phyloP scores from a whole-genome alignment of 2,797 vertebrate species.

The Melanotaenia boesemani region DNA sequence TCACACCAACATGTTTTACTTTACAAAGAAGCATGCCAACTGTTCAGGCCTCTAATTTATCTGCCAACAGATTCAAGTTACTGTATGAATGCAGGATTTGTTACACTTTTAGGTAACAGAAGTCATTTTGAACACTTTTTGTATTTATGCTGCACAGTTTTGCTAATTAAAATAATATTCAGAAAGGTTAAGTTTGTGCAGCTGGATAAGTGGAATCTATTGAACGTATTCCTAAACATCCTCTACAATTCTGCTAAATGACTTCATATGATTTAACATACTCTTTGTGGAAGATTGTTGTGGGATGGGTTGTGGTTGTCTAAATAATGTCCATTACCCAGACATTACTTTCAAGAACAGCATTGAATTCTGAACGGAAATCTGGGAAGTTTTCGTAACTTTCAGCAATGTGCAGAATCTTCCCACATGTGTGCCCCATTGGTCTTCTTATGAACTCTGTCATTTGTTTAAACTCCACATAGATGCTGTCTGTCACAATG shows the following conservation, averaged over 20 bases:
- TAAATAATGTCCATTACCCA: too few species aligned
- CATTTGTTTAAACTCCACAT: too few species aligned
- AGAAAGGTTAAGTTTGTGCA: neutral
- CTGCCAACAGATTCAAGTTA: neutral
- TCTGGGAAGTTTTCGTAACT: constrained; percentile 52
- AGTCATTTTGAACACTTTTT: neutral
- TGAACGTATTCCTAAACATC: neutral
- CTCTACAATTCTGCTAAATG: neutral
- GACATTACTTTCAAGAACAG: constrained; percentile 51
- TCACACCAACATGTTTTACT: too few species aligned
- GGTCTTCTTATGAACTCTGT: neutral
- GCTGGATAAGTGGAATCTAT: neutral
- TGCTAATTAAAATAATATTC: neutral
- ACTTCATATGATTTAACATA: too few species aligned
- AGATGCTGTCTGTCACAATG: too few species aligned
- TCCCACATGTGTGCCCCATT: constrained; percentile 34
- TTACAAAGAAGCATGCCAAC: too few species aligned
- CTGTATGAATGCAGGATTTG: too few species aligned
- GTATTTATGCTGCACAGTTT: neutral
- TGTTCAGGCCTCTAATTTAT: too few species aligned
- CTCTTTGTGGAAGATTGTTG: too few species aligned
- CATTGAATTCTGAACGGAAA: constrained; percentile 45
- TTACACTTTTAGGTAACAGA: neutral
- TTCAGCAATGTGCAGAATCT: constrained; percentile 30
- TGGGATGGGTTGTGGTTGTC: too few species aligned